phyloP scores from a whole-genome alignment of 2,113 vertebrate species.

The Oreochromis aureus region DNA sequence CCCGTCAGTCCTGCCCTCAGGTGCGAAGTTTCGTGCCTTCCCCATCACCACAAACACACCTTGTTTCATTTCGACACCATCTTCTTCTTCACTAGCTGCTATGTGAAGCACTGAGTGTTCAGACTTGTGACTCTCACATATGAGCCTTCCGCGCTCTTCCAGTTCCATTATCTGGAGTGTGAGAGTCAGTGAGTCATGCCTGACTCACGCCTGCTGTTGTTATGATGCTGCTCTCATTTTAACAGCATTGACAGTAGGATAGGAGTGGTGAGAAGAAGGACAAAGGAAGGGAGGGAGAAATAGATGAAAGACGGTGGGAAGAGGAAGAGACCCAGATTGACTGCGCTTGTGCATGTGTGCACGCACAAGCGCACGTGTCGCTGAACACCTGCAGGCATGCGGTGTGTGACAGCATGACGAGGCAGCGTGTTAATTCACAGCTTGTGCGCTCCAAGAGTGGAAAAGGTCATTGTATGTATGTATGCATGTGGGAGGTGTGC shows the following conservation, averaged over 20 bases:
- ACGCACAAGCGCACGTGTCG: neutral
- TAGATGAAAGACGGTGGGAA: neutral
- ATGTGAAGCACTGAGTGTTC: neutral
- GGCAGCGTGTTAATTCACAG: slow-evolving; percentile 12
- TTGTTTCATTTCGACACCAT: neutral
- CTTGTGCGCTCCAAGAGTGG: neutral
- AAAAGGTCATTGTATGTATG: slow-evolving; percentile 29
- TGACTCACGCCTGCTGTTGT: slow-evolving; percentile 55
- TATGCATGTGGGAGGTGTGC: slow-evolving; percentile 32
- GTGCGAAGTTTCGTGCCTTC: slow-evolving; percentile 7
- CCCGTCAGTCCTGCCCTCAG: neutral
- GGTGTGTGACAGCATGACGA: neutral
- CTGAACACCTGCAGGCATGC: slow-evolving; percentile 6
- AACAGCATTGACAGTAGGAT: neutral
- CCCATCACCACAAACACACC: neutral
- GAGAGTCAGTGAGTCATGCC: slow-evolving; percentile 57
- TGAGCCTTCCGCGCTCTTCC: slow-evolving; percentile 22
- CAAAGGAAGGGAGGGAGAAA: neutral
- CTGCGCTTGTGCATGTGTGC: neutral
- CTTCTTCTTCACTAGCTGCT: neutral
- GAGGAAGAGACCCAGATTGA: neutral
- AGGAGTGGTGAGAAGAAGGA: neutral
- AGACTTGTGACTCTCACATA: slow-evolving; percentile 38
- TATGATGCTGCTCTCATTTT: slow-evolving; percentile 5
- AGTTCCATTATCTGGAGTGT: slow-evolving; percentile 31